Conservation (phyloP, 2,888 invertebrate species). For the Gastrophysa polygoni region DNA sequence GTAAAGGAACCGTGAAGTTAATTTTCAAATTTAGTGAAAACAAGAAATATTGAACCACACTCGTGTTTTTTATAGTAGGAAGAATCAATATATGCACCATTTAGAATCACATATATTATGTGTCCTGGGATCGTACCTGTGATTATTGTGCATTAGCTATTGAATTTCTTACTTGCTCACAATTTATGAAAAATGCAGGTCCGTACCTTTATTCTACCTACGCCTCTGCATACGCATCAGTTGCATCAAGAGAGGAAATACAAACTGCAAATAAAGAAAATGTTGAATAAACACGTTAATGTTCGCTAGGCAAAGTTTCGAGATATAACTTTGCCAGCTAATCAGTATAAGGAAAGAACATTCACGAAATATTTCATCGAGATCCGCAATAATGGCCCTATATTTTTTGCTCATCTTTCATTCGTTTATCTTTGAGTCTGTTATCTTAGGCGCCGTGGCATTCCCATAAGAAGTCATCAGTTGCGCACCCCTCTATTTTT, state of each 20-base stretch:
- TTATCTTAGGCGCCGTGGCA: constrained; percentile 26
- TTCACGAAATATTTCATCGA: constrained; percentile 35
- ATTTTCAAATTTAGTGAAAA: too few relatives aligned
- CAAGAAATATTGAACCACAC: too few relatives aligned
- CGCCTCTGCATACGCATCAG: constrained; percentile 22
- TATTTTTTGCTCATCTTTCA: constrained; percentile 51
- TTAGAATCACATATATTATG: too few relatives aligned
- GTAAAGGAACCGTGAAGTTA: too few relatives aligned
- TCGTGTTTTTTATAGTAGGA: too few relatives aligned
- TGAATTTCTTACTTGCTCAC: too few relatives aligned
- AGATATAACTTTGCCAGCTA: constrained; percentile 41
- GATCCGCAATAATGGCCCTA: constrained; percentile 40
- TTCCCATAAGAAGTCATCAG: constrained; percentile 24
- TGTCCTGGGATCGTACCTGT: too few relatives aligned
- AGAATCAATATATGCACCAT: too few relatives aligned
- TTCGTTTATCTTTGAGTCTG: constrained; percentile 51
- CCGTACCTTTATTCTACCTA: neutral
- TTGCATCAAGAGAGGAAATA: constrained; percentile 40
- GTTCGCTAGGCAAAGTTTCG: constrained; percentile 40
- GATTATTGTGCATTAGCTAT: too few relatives aligned
- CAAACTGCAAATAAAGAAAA: constrained; percentile 42
- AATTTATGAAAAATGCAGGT: too few relatives aligned
- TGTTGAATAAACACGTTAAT: constrained; percentile 40
- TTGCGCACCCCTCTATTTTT: constrained; percentile 19
- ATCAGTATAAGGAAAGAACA: constrained; percentile 42